Base-by-base conservation (phyloP, 2,113 vertebrate genomes). In the Semnornis frantzii region DNA sequence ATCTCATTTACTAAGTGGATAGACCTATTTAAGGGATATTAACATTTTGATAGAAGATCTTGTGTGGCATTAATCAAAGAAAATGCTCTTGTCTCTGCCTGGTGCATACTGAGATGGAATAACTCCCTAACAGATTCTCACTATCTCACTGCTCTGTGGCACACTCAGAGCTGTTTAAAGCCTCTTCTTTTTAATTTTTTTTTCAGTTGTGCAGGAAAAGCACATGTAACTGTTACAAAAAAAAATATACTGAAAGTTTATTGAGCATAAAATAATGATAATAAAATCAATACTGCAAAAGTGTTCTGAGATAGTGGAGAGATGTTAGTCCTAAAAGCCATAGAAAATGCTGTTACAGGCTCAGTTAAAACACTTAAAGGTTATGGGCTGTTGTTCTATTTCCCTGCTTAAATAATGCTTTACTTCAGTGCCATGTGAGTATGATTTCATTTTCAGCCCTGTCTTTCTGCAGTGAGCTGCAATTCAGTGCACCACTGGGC, bases 241-340 rank as follows among this genome's bases (percentile, higher is more conserved):
- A 88, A 85, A 93, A 88, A 92, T 91, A 91, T 24, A 65, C 37
- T 91, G 48, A 82, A 88, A 77, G 1, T 92, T 96, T 94, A 95
- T 92, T 86, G 85, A 95, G 64, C 87, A 78, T 95, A 91, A 83
- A 88, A 95, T 86, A 95, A 90, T 92, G 82, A 94, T 94, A 94
- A 91, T 94, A 92, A 97, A 94, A 96, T 86, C 86, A 89, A 86
- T 95, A 90, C 70, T 59, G 88, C 89, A 91, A 92, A 96, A 95
- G 85, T 71, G 25, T 91, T 89, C 90, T 46, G 48, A 89, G 54
- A 37, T 62, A 77, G 60, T 48, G 74, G 63, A 73, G 44, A 94
- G 72, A 60, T 30, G 89, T 94, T 94, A 94, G 84, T 87, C 75
- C 57, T 87, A 87, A 93, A 54, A 95, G 62, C 81, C 9, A 0